Conservation (phyloP, 2,888 invertebrate genomes). For the Hesperia comma region DNA sequence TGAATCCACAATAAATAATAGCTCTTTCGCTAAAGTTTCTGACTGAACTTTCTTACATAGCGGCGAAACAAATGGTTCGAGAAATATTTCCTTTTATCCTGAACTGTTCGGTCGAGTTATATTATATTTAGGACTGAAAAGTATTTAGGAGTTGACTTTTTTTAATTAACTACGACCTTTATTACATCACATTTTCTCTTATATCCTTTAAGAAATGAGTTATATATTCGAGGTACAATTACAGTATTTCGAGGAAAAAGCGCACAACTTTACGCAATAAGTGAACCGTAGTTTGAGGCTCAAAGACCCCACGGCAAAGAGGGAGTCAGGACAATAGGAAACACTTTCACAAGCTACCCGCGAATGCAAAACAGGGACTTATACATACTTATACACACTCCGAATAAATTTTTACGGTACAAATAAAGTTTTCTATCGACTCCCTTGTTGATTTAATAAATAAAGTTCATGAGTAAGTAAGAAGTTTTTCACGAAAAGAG, state of each 20-base stretch:
- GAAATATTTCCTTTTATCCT: slow-evolving; percentile 12
- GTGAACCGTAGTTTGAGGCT: slow-evolving; percentile 54
- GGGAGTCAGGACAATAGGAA: slow-evolving; percentile 70
- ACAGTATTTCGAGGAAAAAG: slow-evolving; percentile 38
- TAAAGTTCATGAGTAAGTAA: slow-evolving; percentile 29
- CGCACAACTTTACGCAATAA: slow-evolving; percentile 49
- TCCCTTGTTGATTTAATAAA: slow-evolving; percentile 35
- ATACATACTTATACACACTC: slow-evolving; percentile 44
- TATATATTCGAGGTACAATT: slow-evolving; percentile 17
- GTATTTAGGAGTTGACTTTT: neutral
- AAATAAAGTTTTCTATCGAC: slow-evolving; percentile 33
- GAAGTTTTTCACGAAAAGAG: slow-evolving; percentile 20
- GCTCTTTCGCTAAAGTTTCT: slow-evolving; percentile 28
- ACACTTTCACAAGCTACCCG: slow-evolving; percentile 69
- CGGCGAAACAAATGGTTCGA: slow-evolving; percentile 15
- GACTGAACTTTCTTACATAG: slow-evolving; percentile 17
- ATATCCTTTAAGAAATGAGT: too few relatives aligned
- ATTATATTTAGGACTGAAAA: neutral
- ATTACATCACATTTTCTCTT: too few relatives aligned
- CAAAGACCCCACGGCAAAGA: slow-evolving; percentile 62
- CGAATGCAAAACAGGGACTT: slow-evolving; percentile 71
- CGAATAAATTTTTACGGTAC: slow-evolving; percentile 51
- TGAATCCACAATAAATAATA: slow-evolving; percentile 36
- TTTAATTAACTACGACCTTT: too few relatives aligned
- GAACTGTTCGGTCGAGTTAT: neutral